phyloP scores from a whole-genome alignment of 2,888 invertebrate genomes.

The Noctua fimbriata region DNA sequence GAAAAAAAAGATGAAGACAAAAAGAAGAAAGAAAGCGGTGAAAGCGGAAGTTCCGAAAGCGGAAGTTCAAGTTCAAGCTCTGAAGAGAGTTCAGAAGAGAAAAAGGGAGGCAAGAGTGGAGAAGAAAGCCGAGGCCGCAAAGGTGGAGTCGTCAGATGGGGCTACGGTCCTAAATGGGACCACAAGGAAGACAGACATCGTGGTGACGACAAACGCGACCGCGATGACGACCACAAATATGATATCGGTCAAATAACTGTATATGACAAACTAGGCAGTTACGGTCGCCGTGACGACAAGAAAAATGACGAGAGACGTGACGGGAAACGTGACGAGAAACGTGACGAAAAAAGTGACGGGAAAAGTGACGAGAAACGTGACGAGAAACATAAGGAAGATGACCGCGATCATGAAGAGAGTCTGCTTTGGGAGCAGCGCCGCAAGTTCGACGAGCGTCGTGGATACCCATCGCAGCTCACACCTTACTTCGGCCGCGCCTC shows the following conservation, averaged over 20 bases:
- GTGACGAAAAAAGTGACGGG: constrained; percentile 13
- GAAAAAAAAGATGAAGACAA: constrained; percentile 21
- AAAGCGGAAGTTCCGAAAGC: constrained; percentile 23
- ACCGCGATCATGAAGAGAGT: constrained; percentile 54
- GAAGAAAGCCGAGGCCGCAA: constrained; percentile 39
- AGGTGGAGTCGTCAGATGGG: constrained; percentile 47
- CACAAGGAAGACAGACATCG: constrained; percentile 22
- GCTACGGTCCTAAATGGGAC: constrained; percentile 54
- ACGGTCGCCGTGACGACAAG: constrained; percentile 37
- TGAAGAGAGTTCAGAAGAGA: constrained; percentile 27
- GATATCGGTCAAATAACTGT: constrained; percentile 25
- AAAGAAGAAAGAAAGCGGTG: constrained; percentile 28
- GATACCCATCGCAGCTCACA: constrained; percentile 48
- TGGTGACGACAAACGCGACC: constrained; percentile 9
- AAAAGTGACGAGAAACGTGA: constrained; percentile 33
- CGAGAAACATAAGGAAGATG: constrained; percentile 34
- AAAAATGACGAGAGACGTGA: constrained; percentile 18
- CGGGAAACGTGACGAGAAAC: constrained; percentile 20
- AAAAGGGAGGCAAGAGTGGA: constrained; percentile 26
- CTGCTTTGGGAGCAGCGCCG: constrained; percentile 46
- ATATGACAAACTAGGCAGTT: constrained; percentile 36
- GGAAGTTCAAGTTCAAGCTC: constrained; percentile 13
- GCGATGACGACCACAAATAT: constrained; percentile 25
- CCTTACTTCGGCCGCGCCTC: constrained; percentile 48
- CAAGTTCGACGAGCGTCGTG: constrained; percentile 51